Evolutionary conservation across 2,888 invertebrate genomes (phyloP), one percentile per base, ranked within the genome.

Genomic region (Esperia sulphurella): DNA sequence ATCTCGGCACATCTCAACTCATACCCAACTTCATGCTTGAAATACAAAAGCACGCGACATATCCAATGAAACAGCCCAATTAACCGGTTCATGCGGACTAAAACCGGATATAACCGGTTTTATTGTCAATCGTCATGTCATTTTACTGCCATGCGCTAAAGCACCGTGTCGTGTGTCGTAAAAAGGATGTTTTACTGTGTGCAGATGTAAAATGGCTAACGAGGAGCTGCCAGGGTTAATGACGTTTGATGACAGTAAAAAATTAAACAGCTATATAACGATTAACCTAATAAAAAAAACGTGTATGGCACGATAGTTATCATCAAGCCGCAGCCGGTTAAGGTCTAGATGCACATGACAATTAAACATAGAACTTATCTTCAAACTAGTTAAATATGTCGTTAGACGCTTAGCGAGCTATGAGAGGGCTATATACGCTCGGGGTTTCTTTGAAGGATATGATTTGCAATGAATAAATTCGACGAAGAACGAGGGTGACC

Each of bases 101-200:
- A 59, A 61, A 13, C 29, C 40, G 30, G 45, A n/a, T 29, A 45
- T 13, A 40, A 58, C 53, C 50, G 57, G 56, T 59, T 65, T 63
- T 59, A 65, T 59, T 54, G 58, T 54, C 61, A 64, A 52, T 56
- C 55, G 52, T 54, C 53, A 51, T 55, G 53, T 57, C 55, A 35
- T 44, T 45, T 47, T 49, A 54, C 50, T 55, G 58, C 58, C 53
- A 49, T 49, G 43, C 50, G 52, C 53, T 56, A 52, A 55, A 56
- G 51, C 50, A 43, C 30, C 42, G 42, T 43, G 42, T 42, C 42
- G 42, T 31, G 9, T 30, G 42, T n/a, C 42, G 30, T 42, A 30
- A 42, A 42, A 29, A 12, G 29, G 13, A 21, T 42, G 42, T 42
- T 42, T 42, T 42, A 42, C 42, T 13, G 42, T 42, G 42, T 42